Base-by-base conservation (phyloP, 2,888 invertebrate species). In the Andrena fulva region DNA sequence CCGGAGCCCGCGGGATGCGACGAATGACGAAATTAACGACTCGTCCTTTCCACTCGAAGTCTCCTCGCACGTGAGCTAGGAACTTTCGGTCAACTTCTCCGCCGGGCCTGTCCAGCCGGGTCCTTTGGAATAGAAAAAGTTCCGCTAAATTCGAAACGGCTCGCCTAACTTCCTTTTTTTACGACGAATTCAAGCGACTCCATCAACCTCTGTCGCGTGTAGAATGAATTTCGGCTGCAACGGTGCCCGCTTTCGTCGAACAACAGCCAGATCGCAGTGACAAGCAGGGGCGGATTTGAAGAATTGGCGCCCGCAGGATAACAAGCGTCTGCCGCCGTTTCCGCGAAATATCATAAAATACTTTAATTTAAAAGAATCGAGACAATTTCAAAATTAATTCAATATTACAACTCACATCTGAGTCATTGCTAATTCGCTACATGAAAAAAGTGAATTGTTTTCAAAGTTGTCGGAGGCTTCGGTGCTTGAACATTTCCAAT, bases 1-100 rank as follows among this genome's bases (percentile, higher is more conserved):
- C 80, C 68, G 78, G 85, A 84, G 80, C 85, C 85, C 84, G 85
- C 84, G 85, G 82, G 82, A 87, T 79, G 80, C 85, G 88, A 87
- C 89, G 88, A 89, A 91, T 89, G 89, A 91, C 90, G 88, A 91
- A 90, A 90, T 90, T 91, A 91, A 90, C 88, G 86, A 88, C 86
- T 86, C 85, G 88, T 90, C 77, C 88, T 88, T 84, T 78, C 71
- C 78, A 76, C 87, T 76, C 85, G 69, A 76, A 80, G 69, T 83
- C 79, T 67, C 70, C 77, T 68, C 79, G 87, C 78, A 73, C 86
- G 89, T 82, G 80, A 84, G 82, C 73, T 75, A 73, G 77, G 64
- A 88, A 87, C 87, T 88, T 87, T 87, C 62, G 77, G 73, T 71
- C 70, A 80, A 86, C 88, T 86, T 79, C 62, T 10, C 54, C 29